Conservation (phyloP, 2,113 vertebrate species). For the Tinamus guttatus region DNA sequence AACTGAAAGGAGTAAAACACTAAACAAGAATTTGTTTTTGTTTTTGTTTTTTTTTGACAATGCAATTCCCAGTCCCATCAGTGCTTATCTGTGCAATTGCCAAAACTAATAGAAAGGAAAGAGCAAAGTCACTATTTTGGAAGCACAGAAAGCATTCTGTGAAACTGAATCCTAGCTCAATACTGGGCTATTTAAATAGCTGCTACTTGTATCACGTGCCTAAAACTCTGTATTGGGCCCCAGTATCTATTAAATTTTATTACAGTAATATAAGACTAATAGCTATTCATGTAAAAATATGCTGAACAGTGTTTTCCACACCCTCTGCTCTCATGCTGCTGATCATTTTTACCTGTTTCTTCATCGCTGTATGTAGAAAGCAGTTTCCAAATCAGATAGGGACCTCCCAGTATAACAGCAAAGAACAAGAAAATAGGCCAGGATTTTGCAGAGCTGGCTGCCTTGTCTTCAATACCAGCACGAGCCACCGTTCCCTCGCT, state of each 20-base stretch:
- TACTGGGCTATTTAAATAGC: background rate
- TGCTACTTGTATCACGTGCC: background rate
- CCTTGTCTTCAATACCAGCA: conserved; percentile 78
- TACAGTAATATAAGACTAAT: background rate
- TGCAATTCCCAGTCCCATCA: too few relatives aligned
- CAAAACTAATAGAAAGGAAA: background rate
- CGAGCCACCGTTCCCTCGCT: conserved; percentile 83
- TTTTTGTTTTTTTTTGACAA: too few relatives aligned
- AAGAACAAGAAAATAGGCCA: conserved; percentile 98
- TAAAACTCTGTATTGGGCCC: background rate
- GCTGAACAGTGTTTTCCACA: background rate
- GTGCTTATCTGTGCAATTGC: background rate
- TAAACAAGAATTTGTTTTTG: background rate
- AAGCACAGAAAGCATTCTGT: background rate
- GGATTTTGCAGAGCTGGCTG: conserved; percentile 86
- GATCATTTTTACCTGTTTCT: conserved; percentile 80
- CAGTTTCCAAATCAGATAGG: conserved; percentile 98
- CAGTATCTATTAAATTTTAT: background rate
- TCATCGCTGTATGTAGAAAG: conserved; percentile 84
- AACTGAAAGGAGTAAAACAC: background rate
- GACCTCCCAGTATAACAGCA: conserved; percentile 94
- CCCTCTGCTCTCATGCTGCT: background rate
- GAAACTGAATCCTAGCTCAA: background rate
- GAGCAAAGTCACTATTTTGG: background rate
- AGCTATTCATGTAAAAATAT: accelerated